Conservation (phyloP, 2,797 vertebrate genomes). For the Manis javanica region DNA sequence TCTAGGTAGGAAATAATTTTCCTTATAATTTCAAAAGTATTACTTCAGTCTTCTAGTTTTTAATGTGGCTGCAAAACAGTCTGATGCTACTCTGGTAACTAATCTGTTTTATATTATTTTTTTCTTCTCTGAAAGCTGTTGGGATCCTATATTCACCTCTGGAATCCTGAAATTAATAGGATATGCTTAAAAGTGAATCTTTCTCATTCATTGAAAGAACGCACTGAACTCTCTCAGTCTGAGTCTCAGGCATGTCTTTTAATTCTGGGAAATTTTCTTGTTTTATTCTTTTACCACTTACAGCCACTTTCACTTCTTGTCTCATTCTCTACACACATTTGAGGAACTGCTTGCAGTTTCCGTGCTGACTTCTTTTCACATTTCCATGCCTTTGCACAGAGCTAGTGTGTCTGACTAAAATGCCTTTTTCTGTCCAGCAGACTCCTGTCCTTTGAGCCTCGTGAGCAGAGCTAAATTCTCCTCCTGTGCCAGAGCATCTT, state of each 20-base stretch:
- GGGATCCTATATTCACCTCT: background rate
- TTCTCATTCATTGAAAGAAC: background rate
- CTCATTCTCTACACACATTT: background rate
- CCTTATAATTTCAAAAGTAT: background rate
- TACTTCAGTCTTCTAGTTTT: slow-evolving; percentile 36
- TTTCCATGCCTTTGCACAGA: background rate
- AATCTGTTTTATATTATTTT: slow-evolving; percentile 36
- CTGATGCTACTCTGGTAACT: background rate
- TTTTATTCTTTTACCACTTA: background rate
- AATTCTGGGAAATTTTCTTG: background rate
- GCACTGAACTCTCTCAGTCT: background rate
- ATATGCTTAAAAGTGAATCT: background rate
- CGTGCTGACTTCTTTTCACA: background rate
- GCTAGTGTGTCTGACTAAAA: background rate
- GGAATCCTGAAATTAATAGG: background rate
- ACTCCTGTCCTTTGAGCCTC: background rate
- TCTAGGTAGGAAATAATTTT: background rate
- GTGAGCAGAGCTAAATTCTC: background rate
- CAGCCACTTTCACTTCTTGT: background rate
- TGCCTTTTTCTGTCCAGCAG: background rate
- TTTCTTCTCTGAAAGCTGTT: slow-evolving; percentile 31
- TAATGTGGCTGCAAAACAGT: background rate
- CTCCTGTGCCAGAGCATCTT: background rate
- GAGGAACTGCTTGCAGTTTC: background rate
- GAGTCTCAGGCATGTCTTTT: background rate